Evolutionary conservation across 2,797 vertebrate species (phyloP).

Genomic region (Coilia nasus): DNA sequence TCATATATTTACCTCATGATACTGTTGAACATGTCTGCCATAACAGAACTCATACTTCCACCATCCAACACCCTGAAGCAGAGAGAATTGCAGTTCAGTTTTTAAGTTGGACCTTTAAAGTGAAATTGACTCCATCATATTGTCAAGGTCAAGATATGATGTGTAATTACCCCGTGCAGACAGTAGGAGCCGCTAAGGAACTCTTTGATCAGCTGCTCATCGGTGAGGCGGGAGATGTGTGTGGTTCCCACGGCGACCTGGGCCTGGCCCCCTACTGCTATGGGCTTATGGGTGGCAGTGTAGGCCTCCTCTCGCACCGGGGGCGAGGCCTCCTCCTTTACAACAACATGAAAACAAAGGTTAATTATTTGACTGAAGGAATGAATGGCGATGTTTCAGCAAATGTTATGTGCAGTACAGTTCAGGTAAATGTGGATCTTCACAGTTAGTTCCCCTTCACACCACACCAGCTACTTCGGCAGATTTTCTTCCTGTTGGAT

Average conservation of each 20-base stretch:
- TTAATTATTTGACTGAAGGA: too few species aligned
- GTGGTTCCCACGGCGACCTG: conserved; percentile 91
- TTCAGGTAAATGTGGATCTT: background rate
- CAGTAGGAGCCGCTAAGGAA: conserved; percentile 98
- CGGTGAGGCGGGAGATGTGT: conserved; percentile 94
- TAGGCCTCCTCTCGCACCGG: conserved; percentile 87
- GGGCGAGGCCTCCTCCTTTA: conserved; percentile 78
- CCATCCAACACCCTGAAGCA: conserved; percentile 92
- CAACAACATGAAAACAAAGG: background rate
- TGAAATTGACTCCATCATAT: background rate
- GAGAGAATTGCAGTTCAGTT: background rate
- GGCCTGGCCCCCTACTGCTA: conserved; percentile 86
- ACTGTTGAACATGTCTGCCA: conserved; percentile 94
- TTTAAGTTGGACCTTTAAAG: background rate
- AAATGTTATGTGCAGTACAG: too few species aligned
- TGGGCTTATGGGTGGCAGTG: conserved; percentile 89
- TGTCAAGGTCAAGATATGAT: too few species aligned
- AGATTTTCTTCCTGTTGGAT: background rate
- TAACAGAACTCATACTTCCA: conserved; percentile 99
- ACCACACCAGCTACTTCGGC: background rate
- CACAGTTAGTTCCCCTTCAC: background rate
- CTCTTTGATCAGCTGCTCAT: conserved; percentile 95
- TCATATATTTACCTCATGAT: conserved; percentile 86
- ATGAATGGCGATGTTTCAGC: background rate
- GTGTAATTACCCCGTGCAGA: conserved; percentile 86